A percentile compares a stretch with the other conserved stretches of the same genome.
Conservation (phyloP, 2,113 vertebrate genomes). For the Hippocampus abdominalis region DNA sequence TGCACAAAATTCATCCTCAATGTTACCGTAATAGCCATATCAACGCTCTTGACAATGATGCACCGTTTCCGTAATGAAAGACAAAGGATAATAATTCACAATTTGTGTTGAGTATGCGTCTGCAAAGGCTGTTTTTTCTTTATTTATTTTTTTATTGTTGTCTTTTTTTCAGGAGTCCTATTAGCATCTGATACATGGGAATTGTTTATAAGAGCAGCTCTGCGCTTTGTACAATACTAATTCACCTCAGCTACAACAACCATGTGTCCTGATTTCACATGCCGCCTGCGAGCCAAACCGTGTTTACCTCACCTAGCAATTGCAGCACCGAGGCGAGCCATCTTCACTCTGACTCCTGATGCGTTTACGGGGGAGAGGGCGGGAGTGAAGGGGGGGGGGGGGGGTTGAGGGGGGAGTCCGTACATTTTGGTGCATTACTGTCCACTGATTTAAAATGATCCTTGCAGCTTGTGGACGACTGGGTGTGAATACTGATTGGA, state of each 20-base stretch:
- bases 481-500: conserved; percentile 36
- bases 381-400: neutral
- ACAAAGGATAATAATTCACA: conserved; percentile 27
- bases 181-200: neutral
- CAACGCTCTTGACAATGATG: conserved; percentile 27
- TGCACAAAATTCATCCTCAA: conserved; percentile 16
- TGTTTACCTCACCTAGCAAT: conserved; percentile 30
- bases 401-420: conserved; percentile 7
- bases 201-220: conserved; percentile 23
- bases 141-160: too few relatives aligned
- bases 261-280: conserved; percentile 20
- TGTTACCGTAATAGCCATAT: conserved; percentile 23
- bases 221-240: conserved; percentile 14
- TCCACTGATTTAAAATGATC: conserved; percentile 43
- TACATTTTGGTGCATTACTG: conserved; percentile 35
- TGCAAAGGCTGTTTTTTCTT: neutral
- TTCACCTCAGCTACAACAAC: conserved; percentile 20
- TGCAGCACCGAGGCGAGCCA: conserved; percentile 15
- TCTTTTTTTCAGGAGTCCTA: neutral
- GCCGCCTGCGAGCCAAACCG: conserved; percentile 14
- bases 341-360: conserved; percentile 13
- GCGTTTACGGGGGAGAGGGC: conserved; percentile 11
- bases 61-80: conserved; percentile 27
- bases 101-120: conserved; percentile 17
- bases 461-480: conserved; percentile 8